Evolutionary conservation across 37 sponge, comb jelly and placozoan genomes (phyloP), one percentile per base, ranked within the genome.

Genomic region (Axinella damicornis): DNA sequence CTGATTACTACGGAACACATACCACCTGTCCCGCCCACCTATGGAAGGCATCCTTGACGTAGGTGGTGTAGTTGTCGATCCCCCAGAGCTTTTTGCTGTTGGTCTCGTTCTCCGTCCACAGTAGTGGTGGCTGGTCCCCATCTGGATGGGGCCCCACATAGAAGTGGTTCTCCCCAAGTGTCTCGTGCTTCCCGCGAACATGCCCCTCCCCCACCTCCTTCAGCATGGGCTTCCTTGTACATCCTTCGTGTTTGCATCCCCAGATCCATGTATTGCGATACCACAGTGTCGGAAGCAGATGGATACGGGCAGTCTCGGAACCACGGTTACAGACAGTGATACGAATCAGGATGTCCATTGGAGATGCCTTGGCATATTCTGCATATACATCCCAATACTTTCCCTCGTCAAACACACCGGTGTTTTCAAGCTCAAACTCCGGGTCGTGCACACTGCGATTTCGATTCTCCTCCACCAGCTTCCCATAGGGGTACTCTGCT

Each of bases 261-360:
- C 98, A 97, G 64, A 95, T 89, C 98, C 98, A 97, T 55, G 96
- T 95, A 64, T 97, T 97, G 16, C 98, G 82, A 74, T 95, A 97
- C 98, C 98, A 97, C 30, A 97, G 92, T 16, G 96, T 95, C 9
- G 98, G 98, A 25, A 97, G 89, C n/a, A 97, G 80, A 58, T 95
- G 95, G 56, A 97, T 69, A 11, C 71, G 41, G 31, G 90, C 86
- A 63, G 87, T 65, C 53, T 87, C 87, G 4, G 81, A 59, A 13
- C 91, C 92, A 14, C 98, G 91, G 73, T 97, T 97, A 32, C 65
- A 63, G 56, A 90, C 96, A 1, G 79, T 90, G 30, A 97, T 82
- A 25, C 82, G 77, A 20, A 97, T 85, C 18, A 95, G 85, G 39
- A 95, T 83, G 57, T 92, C 93, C 46, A 93, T 76, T 16, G 96